Evolutionary conservation across 2,888 invertebrate genomes (phyloP).

Genomic region (Unio pictorum): DNA sequence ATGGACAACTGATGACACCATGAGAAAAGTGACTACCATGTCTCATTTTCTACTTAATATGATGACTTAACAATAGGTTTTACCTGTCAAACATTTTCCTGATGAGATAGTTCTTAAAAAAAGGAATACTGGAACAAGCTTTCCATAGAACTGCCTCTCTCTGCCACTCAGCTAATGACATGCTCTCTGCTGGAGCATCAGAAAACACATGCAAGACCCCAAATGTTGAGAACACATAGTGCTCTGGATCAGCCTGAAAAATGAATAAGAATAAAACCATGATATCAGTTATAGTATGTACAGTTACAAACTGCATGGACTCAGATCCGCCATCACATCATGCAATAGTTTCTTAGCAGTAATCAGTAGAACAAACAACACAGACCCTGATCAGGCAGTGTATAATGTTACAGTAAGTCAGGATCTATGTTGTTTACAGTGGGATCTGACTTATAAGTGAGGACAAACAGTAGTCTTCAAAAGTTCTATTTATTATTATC

Average conservation of each 20-base stretch:
- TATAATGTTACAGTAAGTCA: too few species aligned
- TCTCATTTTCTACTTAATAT: not conserved
- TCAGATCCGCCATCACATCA: too few species aligned
- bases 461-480: too few species aligned
- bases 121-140: conserved; percentile 65
- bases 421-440: too few species aligned
- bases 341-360: too few species aligned
- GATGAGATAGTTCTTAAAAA: conserved; percentile 68
- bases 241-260: conserved; percentile 59
- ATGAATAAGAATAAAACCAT: not conserved
- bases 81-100: conserved; percentile 66
- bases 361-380: too few species aligned
- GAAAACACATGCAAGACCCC: conserved; percentile 68
- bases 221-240: conserved; percentile 70
- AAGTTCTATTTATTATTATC: too few species aligned
- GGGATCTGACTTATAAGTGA: too few species aligned
- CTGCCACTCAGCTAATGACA: conserved; percentile 68
- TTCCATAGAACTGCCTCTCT: conserved; percentile 68
- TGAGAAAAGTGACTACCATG: not conserved
- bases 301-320: too few species aligned
- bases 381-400: too few species aligned
- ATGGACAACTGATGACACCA: not conserved
- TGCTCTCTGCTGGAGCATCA: conserved; percentile 61
- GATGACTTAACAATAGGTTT: not conserved
- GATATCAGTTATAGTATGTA: too few species aligned